These are phyloP conservation scores for Pinna nobilis DNA, from an alignment of 1,140 invertebrate species.

Conservation along the genomic window DNA sequence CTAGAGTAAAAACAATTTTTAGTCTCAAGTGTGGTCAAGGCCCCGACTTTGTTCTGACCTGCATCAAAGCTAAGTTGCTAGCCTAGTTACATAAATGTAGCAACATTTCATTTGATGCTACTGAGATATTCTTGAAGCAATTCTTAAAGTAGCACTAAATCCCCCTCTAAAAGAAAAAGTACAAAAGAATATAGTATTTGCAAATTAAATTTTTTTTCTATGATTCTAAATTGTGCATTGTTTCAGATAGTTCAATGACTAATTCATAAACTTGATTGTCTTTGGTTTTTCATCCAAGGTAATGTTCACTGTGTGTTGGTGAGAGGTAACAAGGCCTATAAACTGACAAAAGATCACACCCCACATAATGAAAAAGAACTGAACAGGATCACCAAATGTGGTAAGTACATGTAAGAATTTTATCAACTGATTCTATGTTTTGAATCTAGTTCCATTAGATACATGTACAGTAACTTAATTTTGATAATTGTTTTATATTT, in stretches of 20 bases:
- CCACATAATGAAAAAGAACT: conserved; percentile 65
- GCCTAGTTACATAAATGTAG: too few species aligned
- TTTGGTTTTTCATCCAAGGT: conserved; percentile 53
- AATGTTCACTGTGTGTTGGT: conserved; percentile 68
- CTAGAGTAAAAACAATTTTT: too few species aligned
- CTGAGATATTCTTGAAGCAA: not conserved
- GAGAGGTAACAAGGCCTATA: conserved; percentile 63
- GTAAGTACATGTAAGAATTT: conserved; percentile 39
- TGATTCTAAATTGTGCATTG: too few species aligned
- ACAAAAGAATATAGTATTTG: not conserved
- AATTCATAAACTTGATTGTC: too few species aligned
- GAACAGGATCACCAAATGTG: conserved; percentile 59
- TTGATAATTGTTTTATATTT: too few species aligned
- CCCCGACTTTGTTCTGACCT: too few species aligned
- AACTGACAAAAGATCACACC: conserved; percentile 69
- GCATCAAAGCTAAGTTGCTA: too few species aligned
- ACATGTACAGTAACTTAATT: too few species aligned
- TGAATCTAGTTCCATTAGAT: not conserved
- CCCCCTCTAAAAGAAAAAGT: not conserved
- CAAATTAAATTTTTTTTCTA: not conserved
- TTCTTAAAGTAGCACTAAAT: not conserved
- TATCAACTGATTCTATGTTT: not conserved
- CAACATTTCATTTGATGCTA: too few species aligned
- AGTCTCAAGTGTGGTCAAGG: too few species aligned
- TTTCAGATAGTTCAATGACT: too few species aligned